Percentiles rank a stretch among this genome's conserved stretches.
phyloP scores from a whole-genome alignment of 2,113 vertebrate genomes.

The Pluvialis apricaria region DNA sequence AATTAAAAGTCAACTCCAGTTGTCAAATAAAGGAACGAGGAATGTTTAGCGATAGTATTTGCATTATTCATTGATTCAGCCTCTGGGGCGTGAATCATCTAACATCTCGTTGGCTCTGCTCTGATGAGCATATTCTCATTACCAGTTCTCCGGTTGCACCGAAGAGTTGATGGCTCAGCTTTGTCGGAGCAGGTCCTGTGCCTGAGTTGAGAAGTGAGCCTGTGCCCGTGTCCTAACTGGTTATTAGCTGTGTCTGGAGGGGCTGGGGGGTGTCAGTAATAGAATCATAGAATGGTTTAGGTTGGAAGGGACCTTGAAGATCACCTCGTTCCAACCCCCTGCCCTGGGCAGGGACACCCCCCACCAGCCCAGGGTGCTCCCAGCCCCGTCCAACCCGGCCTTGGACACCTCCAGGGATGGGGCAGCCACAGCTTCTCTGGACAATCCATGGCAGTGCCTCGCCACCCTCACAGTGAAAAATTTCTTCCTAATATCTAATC shows the following conservation, averaged over 20 bases:
- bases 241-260: neutral
- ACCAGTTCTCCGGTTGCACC: neutral
- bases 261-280: too few species aligned
- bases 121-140: neutral
- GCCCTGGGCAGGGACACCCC: too few species aligned
- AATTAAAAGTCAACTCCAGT: constrained; percentile 56
- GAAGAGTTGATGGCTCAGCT: neutral
- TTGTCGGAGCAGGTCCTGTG: neutral
- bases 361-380: too few species aligned
- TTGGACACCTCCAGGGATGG: too few species aligned
- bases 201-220: neutral
- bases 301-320: too few species aligned
- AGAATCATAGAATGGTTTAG: too few species aligned
- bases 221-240: neutral
- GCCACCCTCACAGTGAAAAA: too few species aligned
- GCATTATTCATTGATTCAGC: constrained; percentile 43
- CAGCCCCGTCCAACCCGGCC: too few species aligned
- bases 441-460: too few species aligned
- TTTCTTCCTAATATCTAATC: too few species aligned
- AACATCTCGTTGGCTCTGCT: neutral
- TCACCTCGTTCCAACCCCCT: too few species aligned
- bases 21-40: constrained; percentile 38
- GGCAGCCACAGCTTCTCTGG: too few species aligned
- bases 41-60: constrained; percentile 36
- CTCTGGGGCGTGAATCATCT: constrained; percentile 6